Evolutionary conservation across 92 coral and sea anemone genomes (phyloP).

Genomic region (Porites divaricata): DNA sequence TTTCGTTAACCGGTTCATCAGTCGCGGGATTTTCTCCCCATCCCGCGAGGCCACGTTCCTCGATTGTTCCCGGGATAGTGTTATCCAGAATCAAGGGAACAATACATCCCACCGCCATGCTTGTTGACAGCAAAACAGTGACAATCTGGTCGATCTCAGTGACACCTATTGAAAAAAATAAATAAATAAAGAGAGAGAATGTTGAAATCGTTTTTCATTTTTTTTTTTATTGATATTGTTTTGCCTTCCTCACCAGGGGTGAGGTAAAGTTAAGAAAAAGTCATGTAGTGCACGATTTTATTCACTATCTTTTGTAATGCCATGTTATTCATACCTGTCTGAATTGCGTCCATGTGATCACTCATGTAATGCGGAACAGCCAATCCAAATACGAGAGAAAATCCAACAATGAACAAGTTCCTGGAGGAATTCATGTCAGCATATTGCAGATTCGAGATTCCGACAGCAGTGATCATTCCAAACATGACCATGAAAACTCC

Average conservation of each 20-base stretch:
- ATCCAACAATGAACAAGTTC: constrained; percentile 86
- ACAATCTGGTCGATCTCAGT: constrained; percentile 75
- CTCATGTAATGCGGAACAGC: constrained; percentile 78
- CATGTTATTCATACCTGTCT: constrained; percentile 56
- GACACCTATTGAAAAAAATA: constrained; percentile 41
- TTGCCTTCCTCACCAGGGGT: too few species aligned
- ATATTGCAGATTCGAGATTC: constrained; percentile 84
- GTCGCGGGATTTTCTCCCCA: constrained; percentile 59
- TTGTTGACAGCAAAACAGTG: constrained; percentile 77
- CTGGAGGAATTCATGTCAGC: constrained; percentile 89
- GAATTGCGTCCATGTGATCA: constrained; percentile 64
- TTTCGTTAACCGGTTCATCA: not conserved
- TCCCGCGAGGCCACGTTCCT: constrained; percentile 80
- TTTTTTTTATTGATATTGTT: too few species aligned
- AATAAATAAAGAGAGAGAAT: not conserved
- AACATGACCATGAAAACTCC: constrained; percentile 88
- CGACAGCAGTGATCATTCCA: constrained; percentile 89
- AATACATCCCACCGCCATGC: constrained; percentile 85
- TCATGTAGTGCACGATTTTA: too few species aligned
- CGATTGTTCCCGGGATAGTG: constrained; percentile 77
- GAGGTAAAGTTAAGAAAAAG: too few species aligned
- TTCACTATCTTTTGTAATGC: too few species aligned
- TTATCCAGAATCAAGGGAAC: constrained; percentile 62
- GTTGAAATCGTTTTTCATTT: not conserved
- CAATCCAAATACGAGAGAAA: constrained; percentile 77